Base-by-base conservation (phyloP, 2,797 vertebrate species). In the Aeoliscus strigatus region DNA sequence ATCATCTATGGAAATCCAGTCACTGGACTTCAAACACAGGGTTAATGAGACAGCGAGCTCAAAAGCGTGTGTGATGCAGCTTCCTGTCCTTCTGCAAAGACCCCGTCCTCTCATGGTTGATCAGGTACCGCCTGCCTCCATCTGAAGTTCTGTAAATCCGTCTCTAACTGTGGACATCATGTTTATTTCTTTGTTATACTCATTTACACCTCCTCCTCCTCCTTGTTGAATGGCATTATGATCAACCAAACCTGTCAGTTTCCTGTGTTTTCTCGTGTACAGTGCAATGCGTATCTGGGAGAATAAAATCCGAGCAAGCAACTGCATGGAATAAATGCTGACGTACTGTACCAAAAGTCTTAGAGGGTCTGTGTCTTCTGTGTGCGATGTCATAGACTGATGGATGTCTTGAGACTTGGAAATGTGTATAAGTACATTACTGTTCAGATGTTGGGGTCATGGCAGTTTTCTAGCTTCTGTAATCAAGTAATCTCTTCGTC, bases 311-410 rank as follows among this genome's bases (percentile, higher is more conserved):
- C 88, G 87, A 91, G 89, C 89, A 91, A 91, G 91, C 86, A 86
- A 84, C 89, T 90, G 91, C 93, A 94, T 94, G 93, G 89, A 93
- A 94, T 97, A 94, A 96, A 93, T 90, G 89, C 92, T 92, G 91
- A 89, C 88, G 89, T 90, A 91, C 87, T 89, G 91, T 89, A 91
- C 72, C 36, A 60, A 82, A 77, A 47, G 35, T 31, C 31, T 17
- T 24, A 23, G 30, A 23, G 30, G 2, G 15, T 43, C 48, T 26
- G 23, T 55, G 43, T 71, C 38, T 25, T 79, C 14, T 64, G 11
- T 66, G 8, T n/a, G n/a, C n/a, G n/a, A n/a, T n/a, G n/a, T n/a
- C n/a, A n/a, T n/a, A n/a, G n/a, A n/a, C n/a, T n/a, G n/a, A n/a
- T n/a, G n/a, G n/a, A n/a, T n/a, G n/a, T n/a, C n/a, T n/a, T n/a